Percentiles rank a stretch among this genome's conserved stretches.
phyloP scores from a whole-genome alignment of 2,113 vertebrate species.

The Peucedramus taeniatus region DNA sequence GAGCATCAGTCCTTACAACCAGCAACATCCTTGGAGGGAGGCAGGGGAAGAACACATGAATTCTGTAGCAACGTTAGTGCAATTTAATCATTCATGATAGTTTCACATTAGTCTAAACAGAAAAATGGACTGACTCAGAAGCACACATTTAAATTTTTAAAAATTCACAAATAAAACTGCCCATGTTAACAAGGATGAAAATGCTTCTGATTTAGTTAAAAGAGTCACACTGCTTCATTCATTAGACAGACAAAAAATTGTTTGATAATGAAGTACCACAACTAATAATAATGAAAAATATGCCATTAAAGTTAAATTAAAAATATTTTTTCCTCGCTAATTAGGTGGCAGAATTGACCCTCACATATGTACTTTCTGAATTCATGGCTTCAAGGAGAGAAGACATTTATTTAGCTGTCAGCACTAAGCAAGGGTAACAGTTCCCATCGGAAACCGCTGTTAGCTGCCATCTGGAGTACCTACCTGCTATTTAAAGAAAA shows the following conservation, averaged over 20 bases:
- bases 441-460: fast-evolving
- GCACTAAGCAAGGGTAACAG: neutral
- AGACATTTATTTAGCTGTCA: neutral
- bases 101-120: neutral
- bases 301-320: neutral
- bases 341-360: neutral
- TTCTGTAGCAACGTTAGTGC: neutral
- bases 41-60: fast-evolving
- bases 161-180: neutral
- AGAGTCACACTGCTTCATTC: neutral
- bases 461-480: neutral
- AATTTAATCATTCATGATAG: neutral
- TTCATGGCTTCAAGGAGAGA: neutral
- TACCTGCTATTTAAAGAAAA: neutral
- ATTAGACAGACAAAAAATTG: neutral
- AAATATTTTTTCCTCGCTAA: neutral
- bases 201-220: neutral
- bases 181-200: neutral
- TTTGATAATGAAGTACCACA: neutral
- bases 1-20: neutral
- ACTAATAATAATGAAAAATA: neutral
- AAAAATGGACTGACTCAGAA: neutral
- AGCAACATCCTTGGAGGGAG: neutral
- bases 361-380: neutral
- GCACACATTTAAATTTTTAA: neutral